Percentiles rank a stretch among this genome's conserved stretches.
phyloP scores from a whole-genome alignment of 2,888 invertebrate genomes.

The Chymomyza fuscimana region DNA sequence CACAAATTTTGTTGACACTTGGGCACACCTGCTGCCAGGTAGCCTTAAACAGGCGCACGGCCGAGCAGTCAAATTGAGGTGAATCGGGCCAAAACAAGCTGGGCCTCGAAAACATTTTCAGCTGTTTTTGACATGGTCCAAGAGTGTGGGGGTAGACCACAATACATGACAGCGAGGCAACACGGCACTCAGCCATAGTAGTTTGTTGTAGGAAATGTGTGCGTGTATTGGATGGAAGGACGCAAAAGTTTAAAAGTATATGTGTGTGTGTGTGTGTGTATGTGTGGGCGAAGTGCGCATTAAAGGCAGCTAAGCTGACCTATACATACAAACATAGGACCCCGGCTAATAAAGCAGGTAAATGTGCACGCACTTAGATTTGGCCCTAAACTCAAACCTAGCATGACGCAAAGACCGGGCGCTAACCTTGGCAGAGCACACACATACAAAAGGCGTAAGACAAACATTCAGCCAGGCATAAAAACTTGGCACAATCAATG shows the following conservation, averaged over 20 bases:
- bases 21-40: constrained; percentile 60
- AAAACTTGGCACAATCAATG: constrained; percentile 58
- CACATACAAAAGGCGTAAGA: constrained; percentile 42
- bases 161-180: background rate
- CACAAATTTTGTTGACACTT: constrained; percentile 59
- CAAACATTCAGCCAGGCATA: constrained; percentile 6
- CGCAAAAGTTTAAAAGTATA: constrained; percentile 9
- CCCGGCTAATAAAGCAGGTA: background rate
- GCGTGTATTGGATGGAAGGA: constrained; percentile 7
- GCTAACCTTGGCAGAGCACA: constrained; percentile 41
- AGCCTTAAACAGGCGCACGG: background rate
- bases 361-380: constrained; percentile 1
- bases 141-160: background rate
- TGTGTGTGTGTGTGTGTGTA: too few relatives aligned
- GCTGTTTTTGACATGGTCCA: constrained; percentile 43
- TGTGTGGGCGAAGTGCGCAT: constrained; percentile 35
- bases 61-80: background rate
- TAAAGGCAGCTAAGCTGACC: constrained; percentile 14
- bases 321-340: background rate
- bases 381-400: constrained; percentile 7
- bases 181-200: background rate
- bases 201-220: constrained; percentile 14
- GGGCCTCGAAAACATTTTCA: constrained; percentile 19
- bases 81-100: background rate
- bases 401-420: too few relatives aligned